Base-by-base conservation (phyloP, 1,140 invertebrate species). In the Limonius californicus region DNA sequence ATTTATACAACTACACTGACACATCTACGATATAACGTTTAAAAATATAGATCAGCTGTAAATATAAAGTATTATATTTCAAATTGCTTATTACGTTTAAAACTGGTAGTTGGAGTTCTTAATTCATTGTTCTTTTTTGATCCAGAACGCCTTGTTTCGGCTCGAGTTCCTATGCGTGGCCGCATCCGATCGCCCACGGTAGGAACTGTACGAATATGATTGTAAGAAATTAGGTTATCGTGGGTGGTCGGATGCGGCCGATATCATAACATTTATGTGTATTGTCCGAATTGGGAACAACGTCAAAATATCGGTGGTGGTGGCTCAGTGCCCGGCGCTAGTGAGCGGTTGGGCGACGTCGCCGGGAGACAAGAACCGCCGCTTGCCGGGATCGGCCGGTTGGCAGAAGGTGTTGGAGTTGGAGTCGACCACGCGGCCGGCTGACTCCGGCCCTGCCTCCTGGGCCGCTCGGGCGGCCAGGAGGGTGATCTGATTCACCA, bases 401-500 rank as follows among this genome's bases (percentile, higher is more conserved):
- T 77, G 79, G 69, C 80, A 82, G 70, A 82, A 83, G 61, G 70
- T 72, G 64, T 78, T 81, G 43, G 80, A 79, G 71, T 81, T 81
- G 35, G 79, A 73, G 59, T 75, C 74, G 8, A 74, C 18, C 8
- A 61, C 61, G 16, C 67, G 61, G 9, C 72, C 70, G 2, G 12
- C 16, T 9, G 74, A 65, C 3, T 68, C 67, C 0, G 72, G 66
- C 4, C 75, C 69, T 14, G 79, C 61, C 61, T 83, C 81, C 68
- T 84, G 82, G 1, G 87, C 85, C 2, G 88, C 86, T 58, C 87
- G 80, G 1, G 88, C 86, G 1, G 89, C 89, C 67, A 91, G 76
- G 23, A 90, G 79, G 20, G 89, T 89, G 63, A 91, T 90, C 77
- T 90, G 89, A 73, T 90, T 90, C 21, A 90, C 89, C 53, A 90